phyloP scores from a whole-genome alignment of 1,140 invertebrate genomes.

The Lepidurus apus region DNA sequence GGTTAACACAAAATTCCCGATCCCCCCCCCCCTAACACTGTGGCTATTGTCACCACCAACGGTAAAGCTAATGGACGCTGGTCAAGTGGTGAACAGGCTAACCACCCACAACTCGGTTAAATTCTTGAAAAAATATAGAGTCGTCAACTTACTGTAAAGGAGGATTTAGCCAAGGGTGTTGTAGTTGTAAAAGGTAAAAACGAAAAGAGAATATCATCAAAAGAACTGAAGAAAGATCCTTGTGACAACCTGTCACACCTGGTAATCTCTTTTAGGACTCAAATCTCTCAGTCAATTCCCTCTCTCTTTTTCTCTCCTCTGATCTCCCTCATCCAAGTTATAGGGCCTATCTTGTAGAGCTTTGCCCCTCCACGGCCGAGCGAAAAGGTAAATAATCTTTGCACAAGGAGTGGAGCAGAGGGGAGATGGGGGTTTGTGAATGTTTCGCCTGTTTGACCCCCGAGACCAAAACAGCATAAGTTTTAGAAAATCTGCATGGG shows the following conservation, averaged over 20 bases:
- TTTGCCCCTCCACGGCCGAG: background rate
- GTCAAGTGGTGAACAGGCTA: background rate
- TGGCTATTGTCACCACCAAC: background rate
- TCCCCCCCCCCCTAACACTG: background rate
- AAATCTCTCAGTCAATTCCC: conserved; percentile 1
- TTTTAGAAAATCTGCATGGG: conserved; percentile 15
- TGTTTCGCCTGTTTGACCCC: conserved; percentile 20
- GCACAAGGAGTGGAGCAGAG: background rate
- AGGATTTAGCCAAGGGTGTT: background rate
- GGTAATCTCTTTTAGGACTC: conserved; percentile 6
- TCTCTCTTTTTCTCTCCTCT: background rate
- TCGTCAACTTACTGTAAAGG: conserved; percentile 3
- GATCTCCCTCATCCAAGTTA: conserved; percentile 3
- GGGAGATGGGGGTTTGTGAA: background rate
- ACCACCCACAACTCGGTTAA: conserved; percentile 13
- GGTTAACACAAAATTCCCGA: background rate
- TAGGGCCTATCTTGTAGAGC: background rate
- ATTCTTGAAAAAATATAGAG: conserved; percentile 1
- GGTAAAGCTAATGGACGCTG: background rate
- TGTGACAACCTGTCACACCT: conserved; percentile 17
- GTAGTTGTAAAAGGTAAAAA: background rate
- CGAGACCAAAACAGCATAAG: conserved; percentile 14
- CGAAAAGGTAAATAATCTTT: background rate
- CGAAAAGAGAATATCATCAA: conserved; percentile 4
- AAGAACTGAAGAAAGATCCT: conserved; percentile 1